phyloP scores from a whole-genome alignment of 1,140 invertebrate species.

The Ostrea edulis region DNA sequence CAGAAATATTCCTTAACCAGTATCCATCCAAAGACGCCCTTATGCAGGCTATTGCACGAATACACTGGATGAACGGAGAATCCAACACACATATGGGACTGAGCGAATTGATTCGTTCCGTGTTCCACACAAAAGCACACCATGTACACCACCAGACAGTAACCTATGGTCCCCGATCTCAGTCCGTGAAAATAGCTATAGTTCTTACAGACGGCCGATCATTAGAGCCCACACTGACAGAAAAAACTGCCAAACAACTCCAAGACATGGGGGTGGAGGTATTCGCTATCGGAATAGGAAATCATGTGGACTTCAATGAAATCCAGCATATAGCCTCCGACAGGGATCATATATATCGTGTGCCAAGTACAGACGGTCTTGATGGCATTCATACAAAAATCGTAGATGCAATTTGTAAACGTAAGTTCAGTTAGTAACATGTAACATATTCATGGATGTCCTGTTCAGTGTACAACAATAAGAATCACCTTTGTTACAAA shows the following conservation, averaged over 20 bases:
- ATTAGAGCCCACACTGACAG: slow-evolving; percentile 10
- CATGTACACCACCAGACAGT: slow-evolving; percentile 40
- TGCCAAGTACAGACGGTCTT: slow-evolving; percentile 3
- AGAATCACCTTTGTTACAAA: too few relatives aligned
- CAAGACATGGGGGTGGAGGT: slow-evolving; percentile 40
- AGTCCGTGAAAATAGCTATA: slow-evolving; percentile 39
- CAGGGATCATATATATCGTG: slow-evolving; percentile 1
- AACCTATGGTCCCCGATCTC: slow-evolving; percentile 39
- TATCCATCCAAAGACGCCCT: slow-evolving; percentile 23
- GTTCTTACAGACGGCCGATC: slow-evolving; percentile 58
- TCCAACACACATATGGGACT: slow-evolving; percentile 53
- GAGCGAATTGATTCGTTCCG: neutral
- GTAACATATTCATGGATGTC: too few relatives aligned
- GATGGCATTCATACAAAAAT: slow-evolving; percentile 42
- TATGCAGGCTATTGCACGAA: slow-evolving; percentile 36
- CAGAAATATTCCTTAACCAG: slow-evolving; percentile 35
- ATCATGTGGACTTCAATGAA: neutral
- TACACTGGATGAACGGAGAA: slow-evolving; percentile 46
- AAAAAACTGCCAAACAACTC: slow-evolving; percentile 7
- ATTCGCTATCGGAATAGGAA: slow-evolving; percentile 41
- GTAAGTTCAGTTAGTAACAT: slow-evolving; percentile 40
- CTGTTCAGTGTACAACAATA: too few relatives aligned
- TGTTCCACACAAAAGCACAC: slow-evolving; percentile 37
- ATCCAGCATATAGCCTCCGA: slow-evolving; percentile 38
- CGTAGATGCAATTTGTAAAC: slow-evolving; percentile 43